These are phyloP conservation scores for Eristalinus aeneus DNA, from an alignment of 2,888 invertebrate species.

Conservation along the genomic window DNA sequence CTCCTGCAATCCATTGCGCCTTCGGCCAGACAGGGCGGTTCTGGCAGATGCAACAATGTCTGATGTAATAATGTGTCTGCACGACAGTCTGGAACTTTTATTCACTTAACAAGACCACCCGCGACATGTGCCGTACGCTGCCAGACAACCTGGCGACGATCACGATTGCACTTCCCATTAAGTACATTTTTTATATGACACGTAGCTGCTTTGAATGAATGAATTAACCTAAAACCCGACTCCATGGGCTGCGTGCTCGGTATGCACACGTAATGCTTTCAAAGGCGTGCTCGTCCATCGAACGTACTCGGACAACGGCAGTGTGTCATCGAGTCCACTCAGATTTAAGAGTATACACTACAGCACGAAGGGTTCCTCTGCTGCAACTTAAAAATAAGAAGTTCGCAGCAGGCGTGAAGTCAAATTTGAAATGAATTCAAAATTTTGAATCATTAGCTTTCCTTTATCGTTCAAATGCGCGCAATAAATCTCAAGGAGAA, in stretches of 20 bases:
- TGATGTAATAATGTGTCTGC: background rate
- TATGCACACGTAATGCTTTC: background rate
- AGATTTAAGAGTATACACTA: too few relatives aligned
- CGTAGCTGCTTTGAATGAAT: background rate
- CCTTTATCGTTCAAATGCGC: too few relatives aligned
- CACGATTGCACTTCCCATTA: background rate
- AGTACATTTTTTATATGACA: background rate
- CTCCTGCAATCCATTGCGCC: conserved; percentile 32
- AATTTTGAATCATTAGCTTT: too few relatives aligned
- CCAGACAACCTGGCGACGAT: background rate
- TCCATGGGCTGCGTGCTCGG: background rate
- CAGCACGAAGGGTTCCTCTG: too few relatives aligned
- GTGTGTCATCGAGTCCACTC: background rate
- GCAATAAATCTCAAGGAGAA: background rate
- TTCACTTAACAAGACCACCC: background rate
- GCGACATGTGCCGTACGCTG: background rate
- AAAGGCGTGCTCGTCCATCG: background rate
- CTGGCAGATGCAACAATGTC: background rate
- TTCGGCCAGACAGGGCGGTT: conserved; percentile 15
- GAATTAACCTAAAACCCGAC: background rate
- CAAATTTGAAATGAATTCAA: too few relatives aligned
- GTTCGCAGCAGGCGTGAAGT: too few relatives aligned
- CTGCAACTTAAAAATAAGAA: too few relatives aligned
- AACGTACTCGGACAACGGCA: background rate
- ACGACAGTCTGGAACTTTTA: background rate